Evolutionary conservation across 2,113 vertebrate genomes (phyloP).

Genomic region (Brachyhypopomus gauderio): DNA sequence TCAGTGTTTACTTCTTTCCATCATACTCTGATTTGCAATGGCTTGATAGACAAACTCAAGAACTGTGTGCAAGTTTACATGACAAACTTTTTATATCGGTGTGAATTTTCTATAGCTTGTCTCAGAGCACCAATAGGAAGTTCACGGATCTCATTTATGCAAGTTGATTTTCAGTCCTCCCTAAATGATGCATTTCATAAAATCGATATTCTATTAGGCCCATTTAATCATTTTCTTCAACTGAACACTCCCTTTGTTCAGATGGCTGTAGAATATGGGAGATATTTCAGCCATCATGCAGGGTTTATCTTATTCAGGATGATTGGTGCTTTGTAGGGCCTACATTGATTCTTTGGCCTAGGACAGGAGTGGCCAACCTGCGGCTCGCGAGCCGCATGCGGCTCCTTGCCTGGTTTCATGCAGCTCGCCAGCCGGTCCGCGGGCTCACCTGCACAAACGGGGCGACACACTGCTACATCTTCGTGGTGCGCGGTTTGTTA

Average conservation of each 20-base stretch:
- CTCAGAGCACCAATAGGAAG: constrained; percentile 8
- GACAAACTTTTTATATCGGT: not conserved
- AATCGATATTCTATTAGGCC: constrained; percentile 16
- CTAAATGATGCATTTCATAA: constrained; percentile 17
- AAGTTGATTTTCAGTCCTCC: not conserved
- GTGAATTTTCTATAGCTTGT: not conserved
- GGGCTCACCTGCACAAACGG: no score
- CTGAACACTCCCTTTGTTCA: not conserved
- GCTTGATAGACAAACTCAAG: not conserved
- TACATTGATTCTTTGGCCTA: not conserved
- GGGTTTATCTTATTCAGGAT: constrained; percentile 24
- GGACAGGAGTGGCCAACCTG: no score
- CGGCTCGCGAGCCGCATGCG: no score
- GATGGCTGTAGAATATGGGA: constrained; percentile 11
- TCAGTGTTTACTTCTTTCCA: not conserved
- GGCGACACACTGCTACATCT: no score
- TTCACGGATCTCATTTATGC: constrained; percentile 3
- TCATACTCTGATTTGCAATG: not conserved
- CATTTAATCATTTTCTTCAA: not conserved
- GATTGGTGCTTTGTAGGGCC: constrained; percentile 1
- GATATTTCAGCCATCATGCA: not conserved
- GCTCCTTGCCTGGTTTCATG: no score
- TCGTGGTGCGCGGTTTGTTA: no score
- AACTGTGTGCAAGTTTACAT: not conserved
- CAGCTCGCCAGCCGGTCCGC: no score